Base-by-base conservation (phyloP, 2,888 invertebrate species). In the Lasioglossum pauxillum region DNA sequence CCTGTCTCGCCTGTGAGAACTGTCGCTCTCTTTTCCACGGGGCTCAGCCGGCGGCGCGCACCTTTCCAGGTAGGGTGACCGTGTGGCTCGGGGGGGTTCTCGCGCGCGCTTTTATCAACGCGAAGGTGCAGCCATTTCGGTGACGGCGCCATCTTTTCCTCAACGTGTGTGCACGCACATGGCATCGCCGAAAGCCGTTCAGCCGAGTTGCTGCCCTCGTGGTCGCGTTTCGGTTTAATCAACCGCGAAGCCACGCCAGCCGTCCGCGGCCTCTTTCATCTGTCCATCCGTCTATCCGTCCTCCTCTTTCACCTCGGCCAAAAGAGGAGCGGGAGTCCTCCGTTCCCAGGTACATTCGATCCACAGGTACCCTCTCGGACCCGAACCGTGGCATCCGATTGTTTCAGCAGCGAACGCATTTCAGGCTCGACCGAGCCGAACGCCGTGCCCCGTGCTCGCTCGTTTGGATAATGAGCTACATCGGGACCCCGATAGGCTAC, bases 41-140 rank as follows among this genome's bases (percentile, higher is more conserved):
- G 27, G 31, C 64, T 72, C 27, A 23, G 23, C 41, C 27, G 41
- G 41, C 41, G 35, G 57, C 60, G 79, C 83, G 44, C 91, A 92
- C 91, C 92, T 92, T 91, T 92, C 87, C 90, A 91, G 87, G 86
- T 88, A 89, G 84, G 85, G 86, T 84, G 85, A 86, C 83, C 72
- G 84, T 75, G 57, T n/a, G n/a, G n/a, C 64, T 35, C 35, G 31
- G 31, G 64, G 19, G 78, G 60, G 72, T 35, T 84, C 75, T 57
- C 57, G 57, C 81, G 75, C 67, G 82, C 81, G 86, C 79, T 92
- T 78, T 92, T 92, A 90, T 91, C 92, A 91, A 88, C 90, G 82
- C 89, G 85, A 90, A 92, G 87, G 92, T 86, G 91, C 92, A 91
- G 92, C 92, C 92, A 92, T 92, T 91, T 92, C 92, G 89, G 83